phyloP scores from a whole-genome alignment of 2,113 vertebrate species.

The Lonchura striata region DNA sequence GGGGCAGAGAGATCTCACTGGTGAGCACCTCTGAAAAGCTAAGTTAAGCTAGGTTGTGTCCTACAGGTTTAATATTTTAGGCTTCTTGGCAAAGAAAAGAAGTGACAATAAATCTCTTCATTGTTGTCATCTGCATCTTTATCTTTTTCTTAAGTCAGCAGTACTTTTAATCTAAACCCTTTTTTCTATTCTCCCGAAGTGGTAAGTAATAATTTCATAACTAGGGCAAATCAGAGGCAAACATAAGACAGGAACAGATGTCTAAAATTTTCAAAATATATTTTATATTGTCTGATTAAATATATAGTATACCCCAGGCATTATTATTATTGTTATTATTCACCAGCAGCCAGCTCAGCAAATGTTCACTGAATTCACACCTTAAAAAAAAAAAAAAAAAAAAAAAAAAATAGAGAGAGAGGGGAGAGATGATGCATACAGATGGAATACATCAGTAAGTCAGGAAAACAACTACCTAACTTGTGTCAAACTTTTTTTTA shows the following conservation, averaged over 20 bases:
- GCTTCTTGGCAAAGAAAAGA: background rate
- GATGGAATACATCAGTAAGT: background rate
- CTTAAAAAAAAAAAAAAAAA: background rate
- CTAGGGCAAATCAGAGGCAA: background rate
- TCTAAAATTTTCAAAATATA: background rate
- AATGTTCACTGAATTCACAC: background rate
- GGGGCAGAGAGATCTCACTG: background rate
- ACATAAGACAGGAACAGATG: background rate
- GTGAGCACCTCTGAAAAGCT: background rate
- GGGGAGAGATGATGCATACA: rapidly evolving
- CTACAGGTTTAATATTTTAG: background rate
- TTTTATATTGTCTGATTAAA: background rate
- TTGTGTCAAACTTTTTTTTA: background rate
- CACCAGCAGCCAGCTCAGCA: background rate
- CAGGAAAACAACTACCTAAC: background rate
- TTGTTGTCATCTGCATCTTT: background rate
- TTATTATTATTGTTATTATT: background rate
- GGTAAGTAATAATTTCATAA: background rate
- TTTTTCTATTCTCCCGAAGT: background rate
- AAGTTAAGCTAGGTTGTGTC: background rate
- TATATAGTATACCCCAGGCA: background rate
- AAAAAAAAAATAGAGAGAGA: rapidly evolving
- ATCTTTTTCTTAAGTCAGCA: background rate
- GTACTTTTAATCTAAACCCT: background rate
- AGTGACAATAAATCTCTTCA: background rate